Conservation (phyloP, 2,888 invertebrate species). For the Drosophila melanosoma region DNA sequence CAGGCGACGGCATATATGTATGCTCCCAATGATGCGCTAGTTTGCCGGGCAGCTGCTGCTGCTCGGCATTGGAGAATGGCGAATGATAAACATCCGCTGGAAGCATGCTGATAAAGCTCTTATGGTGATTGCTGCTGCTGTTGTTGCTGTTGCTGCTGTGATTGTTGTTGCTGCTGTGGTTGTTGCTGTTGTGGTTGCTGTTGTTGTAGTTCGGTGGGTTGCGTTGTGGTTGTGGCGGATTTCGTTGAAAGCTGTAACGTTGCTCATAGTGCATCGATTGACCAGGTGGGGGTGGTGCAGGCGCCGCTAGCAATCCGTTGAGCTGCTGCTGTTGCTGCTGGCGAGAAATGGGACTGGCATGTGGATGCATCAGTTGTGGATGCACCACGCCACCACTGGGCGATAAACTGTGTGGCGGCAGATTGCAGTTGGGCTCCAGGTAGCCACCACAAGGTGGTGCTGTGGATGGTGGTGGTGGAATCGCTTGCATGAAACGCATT, state of each 20-base stretch:
- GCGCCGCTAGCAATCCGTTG: conserved; percentile 58
- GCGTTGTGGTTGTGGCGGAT: conserved; percentile 55
- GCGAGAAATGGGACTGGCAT: conserved; percentile 63
- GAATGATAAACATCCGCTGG: conserved; percentile 68
- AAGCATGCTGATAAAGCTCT: conserved; percentile 53
- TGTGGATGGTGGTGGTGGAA: conserved; percentile 10
- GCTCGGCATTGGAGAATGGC: conserved; percentile 27
- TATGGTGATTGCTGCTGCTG: conserved; percentile 51
- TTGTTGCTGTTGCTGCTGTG: conserved; percentile 27
- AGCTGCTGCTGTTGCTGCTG: conserved; percentile 54
- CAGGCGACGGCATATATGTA: conserved; percentile 37
- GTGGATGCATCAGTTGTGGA: conserved; percentile 54
- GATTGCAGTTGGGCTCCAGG: conserved; percentile 53
- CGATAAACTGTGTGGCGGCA: conserved; percentile 50
- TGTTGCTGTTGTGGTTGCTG: conserved; percentile 34
- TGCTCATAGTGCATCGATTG: conserved; percentile 47
- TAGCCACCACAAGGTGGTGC: conserved; percentile 42
- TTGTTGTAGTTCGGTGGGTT: conserved; percentile 78
- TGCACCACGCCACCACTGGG: conserved; percentile 40
- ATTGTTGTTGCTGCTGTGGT: conserved; percentile 27
- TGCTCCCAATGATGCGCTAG: conserved; percentile 59
- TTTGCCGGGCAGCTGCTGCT: conserved; percentile 24
- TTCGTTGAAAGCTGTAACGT: conserved; percentile 56
- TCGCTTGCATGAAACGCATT: conserved; percentile 58
- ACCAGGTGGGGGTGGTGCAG: conserved; percentile 33